These are phyloP conservation scores for Butorides virescens DNA, from an alignment of 2,113 vertebrate genomes.

Conservation along the genomic window DNA sequence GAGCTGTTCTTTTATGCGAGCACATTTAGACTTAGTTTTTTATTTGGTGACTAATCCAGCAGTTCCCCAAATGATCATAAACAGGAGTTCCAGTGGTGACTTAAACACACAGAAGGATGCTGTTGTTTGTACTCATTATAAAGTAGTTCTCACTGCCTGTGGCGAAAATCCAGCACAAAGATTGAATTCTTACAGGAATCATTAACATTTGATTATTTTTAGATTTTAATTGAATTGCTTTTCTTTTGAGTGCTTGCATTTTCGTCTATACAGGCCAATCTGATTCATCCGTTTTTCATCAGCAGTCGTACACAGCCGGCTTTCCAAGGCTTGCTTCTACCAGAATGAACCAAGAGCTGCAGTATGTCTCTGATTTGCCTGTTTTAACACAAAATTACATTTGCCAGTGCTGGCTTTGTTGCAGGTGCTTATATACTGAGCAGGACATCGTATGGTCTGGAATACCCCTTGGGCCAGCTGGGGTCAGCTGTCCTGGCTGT, in stretches of 20 bases:
- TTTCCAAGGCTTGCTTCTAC: not conserved
- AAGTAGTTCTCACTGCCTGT: not conserved
- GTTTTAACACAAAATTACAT: not conserved
- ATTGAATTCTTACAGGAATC: not conserved
- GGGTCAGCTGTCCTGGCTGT: too few species aligned
- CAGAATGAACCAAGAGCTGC: not conserved
- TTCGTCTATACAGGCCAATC: not conserved
- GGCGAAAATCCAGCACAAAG: not conserved
- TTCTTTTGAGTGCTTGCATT: not conserved
- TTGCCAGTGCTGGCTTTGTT: not conserved
- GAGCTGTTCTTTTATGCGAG: not conserved
- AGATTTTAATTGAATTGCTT: not conserved
- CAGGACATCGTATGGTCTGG: too few species aligned
- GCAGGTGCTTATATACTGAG: not conserved
- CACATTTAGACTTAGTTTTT: not conserved
- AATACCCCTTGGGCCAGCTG: too few species aligned
- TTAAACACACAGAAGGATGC: not conserved
- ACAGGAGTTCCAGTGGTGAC: not conserved
- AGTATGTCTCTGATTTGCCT: not conserved
- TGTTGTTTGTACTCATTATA: not conserved
- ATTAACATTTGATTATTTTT: not conserved
- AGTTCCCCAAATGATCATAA: not conserved
- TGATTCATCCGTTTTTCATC: not conserved
- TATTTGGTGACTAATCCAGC: not conserved
- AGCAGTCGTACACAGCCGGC: not conserved